These are phyloP conservation scores for Moxostoma hubbsi DNA, from an alignment of 2,797 vertebrate species.

Conservation along the genomic window DNA sequence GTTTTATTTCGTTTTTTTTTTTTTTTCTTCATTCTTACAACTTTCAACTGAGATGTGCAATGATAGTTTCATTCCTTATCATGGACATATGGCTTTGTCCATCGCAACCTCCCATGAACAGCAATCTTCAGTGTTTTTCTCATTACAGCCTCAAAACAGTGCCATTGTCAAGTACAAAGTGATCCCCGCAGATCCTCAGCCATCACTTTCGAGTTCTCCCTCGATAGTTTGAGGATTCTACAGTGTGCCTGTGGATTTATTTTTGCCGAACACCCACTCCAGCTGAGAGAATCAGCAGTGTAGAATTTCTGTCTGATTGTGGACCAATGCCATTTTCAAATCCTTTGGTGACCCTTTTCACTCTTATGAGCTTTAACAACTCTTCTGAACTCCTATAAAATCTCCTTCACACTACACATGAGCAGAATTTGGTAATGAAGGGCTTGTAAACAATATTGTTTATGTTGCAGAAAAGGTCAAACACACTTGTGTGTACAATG, in stretches of 20 bases:
- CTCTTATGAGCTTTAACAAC: not conserved
- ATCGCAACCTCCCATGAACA: not conserved
- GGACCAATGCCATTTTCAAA: not conserved
- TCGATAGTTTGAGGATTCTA: no score
- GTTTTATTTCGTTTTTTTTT: not conserved
- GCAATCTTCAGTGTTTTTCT: not conserved
- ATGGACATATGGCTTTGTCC: not conserved
- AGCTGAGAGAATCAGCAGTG: constrained; percentile 10
- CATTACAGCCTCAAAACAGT: not conserved
- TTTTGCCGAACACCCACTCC: no score
- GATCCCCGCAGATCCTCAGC: no score
- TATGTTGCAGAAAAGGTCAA: constrained; percentile 13
- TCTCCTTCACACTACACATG: not conserved
- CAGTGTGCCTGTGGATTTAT: no score
- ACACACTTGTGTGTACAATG: not conserved
- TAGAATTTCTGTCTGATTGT: constrained; percentile 25
- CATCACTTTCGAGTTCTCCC: no score
- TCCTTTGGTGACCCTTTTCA: constrained; percentile 5
- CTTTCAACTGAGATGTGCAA: not conserved
- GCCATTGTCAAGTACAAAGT: no score
- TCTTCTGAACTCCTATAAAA: constrained; percentile 5
- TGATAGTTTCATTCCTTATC: not conserved
- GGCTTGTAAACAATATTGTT: constrained; percentile 8
- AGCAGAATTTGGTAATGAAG: constrained; percentile 9
- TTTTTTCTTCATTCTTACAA: not conserved